phyloP scores from a whole-genome alignment of 2,797 vertebrate genomes.

The Euphonia xanthogaster region DNA sequence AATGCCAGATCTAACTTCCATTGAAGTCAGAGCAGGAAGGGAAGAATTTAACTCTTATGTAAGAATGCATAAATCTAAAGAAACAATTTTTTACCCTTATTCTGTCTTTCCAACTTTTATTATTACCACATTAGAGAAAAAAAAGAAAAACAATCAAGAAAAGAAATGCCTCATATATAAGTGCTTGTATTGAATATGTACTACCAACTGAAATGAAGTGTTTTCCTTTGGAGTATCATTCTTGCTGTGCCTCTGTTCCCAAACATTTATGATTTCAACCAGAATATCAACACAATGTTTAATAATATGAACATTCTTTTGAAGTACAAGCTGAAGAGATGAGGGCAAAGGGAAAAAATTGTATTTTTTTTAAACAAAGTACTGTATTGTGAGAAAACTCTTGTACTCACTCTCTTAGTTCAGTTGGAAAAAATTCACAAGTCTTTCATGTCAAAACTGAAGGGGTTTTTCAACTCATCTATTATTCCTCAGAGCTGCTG shows the following conservation, averaged over 20 bases:
- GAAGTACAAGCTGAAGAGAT: background rate
- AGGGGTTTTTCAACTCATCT: constrained; percentile 8
- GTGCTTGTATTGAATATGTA: constrained; percentile 11
- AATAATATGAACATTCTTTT: constrained; percentile 16
- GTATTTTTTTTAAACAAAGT: background rate
- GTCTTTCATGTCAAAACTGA: constrained; percentile 40
- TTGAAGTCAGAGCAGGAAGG: background rate
- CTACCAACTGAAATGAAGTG: constrained; percentile 41
- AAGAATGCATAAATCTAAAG: background rate
- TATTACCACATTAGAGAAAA: background rate
- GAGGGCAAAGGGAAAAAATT: background rate
- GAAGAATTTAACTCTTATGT: background rate
- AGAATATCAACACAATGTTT: background rate
- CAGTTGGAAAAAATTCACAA: constrained; percentile 9
- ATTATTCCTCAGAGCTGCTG: constrained; percentile 34
- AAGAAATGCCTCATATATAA: background rate
- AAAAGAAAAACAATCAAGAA: background rate
- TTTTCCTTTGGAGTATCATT: constrained; percentile 11
- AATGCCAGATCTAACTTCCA: background rate
- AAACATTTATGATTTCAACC: constrained; percentile 16
- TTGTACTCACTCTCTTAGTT: background rate
- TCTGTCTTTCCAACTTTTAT: background rate
- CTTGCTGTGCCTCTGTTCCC: constrained; percentile 44
- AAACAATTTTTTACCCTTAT: background rate
- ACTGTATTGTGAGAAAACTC: constrained; percentile 12